phyloP scores from a whole-genome alignment of 2,888 invertebrate species.

The Apamea sordens region DNA sequence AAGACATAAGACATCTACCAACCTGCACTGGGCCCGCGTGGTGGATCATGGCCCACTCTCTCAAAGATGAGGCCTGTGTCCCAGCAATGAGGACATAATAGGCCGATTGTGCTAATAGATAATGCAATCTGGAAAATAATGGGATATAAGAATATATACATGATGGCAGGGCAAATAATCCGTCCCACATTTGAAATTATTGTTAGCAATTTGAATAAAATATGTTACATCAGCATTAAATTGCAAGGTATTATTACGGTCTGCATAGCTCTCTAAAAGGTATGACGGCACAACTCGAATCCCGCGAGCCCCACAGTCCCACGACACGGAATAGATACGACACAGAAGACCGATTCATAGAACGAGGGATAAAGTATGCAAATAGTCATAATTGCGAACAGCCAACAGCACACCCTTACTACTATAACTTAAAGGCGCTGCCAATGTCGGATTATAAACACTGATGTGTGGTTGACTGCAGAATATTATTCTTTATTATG shows the following conservation, averaged over 20 bases:
- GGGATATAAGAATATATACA: too few relatives aligned
- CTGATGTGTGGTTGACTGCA: background rate
- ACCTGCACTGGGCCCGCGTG: background rate
- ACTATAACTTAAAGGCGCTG: background rate
- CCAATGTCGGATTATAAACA: background rate
- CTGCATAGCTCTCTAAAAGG: slow-evolving; percentile 42
- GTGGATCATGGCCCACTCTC: background rate
- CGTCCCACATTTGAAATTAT: background rate
- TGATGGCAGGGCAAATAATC: background rate
- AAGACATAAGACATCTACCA: background rate
- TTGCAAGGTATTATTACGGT: slow-evolving; percentile 10
- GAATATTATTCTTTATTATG: too few relatives aligned
- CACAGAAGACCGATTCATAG: background rate
- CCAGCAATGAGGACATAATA: too few relatives aligned
- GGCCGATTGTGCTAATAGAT: too few relatives aligned
- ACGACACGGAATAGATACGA: background rate
- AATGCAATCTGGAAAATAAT: too few relatives aligned
- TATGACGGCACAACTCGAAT: slow-evolving; percentile 35
- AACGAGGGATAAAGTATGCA: background rate
- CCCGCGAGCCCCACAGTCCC: background rate
- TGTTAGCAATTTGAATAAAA: slow-evolving; percentile 33
- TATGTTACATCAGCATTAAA: slow-evolving; percentile 18
- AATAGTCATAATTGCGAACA: background rate
- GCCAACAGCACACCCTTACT: background rate
- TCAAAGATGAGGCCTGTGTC: too few relatives aligned